These are phyloP conservation scores for Tribolium castaneum DNA, from an alignment of 1,140 invertebrate genomes.

Conservation along the genomic window DNA sequence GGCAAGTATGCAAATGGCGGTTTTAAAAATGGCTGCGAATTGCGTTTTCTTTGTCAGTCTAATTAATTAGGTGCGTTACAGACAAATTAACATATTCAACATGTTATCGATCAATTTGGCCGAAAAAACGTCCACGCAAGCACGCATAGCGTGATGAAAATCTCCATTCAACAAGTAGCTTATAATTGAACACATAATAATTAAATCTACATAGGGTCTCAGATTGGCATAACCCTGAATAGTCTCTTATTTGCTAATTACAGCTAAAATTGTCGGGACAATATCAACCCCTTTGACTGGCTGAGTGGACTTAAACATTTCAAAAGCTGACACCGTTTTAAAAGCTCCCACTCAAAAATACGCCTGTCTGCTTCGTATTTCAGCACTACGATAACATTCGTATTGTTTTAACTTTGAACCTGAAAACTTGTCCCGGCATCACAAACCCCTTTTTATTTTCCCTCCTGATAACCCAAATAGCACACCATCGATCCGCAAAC, in stretches of 20 bases:
- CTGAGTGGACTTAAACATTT: slow-evolving; percentile 8
- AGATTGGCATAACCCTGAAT: slow-evolving; percentile 15
- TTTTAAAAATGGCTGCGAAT: background rate
- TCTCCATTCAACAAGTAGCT: slow-evolving; percentile 29
- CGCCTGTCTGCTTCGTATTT: slow-evolving; percentile 16
- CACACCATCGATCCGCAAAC: slow-evolving; percentile 13
- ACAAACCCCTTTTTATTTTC: slow-evolving; percentile 13
- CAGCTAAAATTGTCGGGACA: background rate
- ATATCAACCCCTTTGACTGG: background rate
- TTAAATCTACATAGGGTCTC: slow-evolving; percentile 25
- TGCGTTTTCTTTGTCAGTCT: background rate
- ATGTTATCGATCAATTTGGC: slow-evolving; percentile 17
- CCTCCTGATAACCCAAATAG: slow-evolving; percentile 16
- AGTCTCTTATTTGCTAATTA: slow-evolving; percentile 33
- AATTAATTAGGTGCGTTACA: slow-evolving; percentile 23
- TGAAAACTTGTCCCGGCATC: background rate
- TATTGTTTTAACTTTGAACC: slow-evolving; percentile 22
- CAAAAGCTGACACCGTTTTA: slow-evolving; percentile 23
- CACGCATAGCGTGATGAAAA: slow-evolving; percentile 23
- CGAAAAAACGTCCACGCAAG: slow-evolving; percentile 13
- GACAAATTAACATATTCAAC: slow-evolving; percentile 31
- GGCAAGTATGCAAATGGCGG: slow-evolving; percentile 5
- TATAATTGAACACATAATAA: slow-evolving; percentile 30
- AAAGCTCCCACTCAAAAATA: slow-evolving; percentile 21
- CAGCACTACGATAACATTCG: slow-evolving; percentile 3